phyloP scores from a whole-genome alignment of 1,140 invertebrate genomes.

The Plectrocnemia conspersa region DNA sequence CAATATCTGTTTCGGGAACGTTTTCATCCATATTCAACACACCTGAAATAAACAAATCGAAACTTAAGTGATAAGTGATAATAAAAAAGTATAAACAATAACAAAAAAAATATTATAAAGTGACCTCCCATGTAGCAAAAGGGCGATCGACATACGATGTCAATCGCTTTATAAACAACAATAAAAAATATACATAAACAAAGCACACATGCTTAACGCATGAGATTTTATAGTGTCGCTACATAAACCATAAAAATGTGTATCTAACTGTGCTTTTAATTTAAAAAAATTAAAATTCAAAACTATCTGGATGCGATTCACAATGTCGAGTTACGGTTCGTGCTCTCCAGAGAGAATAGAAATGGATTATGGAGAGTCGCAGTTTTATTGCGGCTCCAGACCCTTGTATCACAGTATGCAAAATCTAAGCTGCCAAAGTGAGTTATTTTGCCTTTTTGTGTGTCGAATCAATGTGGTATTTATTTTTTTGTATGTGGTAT shows the following conservation, averaged over 20 bases:
- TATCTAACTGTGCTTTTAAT: no score
- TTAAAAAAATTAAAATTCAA: no score
- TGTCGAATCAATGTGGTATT: neutral
- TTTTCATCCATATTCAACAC: no score
- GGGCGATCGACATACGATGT: conserved; percentile 3
- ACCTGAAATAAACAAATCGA: no score
- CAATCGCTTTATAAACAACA: conserved; percentile 13
- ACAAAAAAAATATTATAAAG: no score
- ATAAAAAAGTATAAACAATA: no score
- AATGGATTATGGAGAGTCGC: conserved; percentile 46
- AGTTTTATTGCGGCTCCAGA: conserved; percentile 43
- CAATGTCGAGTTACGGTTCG: conserved; percentile 49
- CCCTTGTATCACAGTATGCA: conserved; percentile 39
- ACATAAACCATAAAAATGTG: conserved; percentile 8
- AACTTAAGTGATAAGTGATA: no score
- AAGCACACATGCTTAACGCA: neutral
- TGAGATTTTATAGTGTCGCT: conserved; percentile 5
- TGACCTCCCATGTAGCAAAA: neutral
- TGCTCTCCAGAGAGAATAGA: conserved; percentile 44
- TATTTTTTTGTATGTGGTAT: no score
- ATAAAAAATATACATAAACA: conserved; percentile 14
- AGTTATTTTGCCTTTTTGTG: conserved; percentile 3
- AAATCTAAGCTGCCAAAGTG: conserved; percentile 30
- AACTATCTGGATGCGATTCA: no score
- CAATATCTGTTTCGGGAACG: neutral